Conservation (phyloP, 2,888 invertebrate genomes). For the Drosophila paranaensis region DNA sequence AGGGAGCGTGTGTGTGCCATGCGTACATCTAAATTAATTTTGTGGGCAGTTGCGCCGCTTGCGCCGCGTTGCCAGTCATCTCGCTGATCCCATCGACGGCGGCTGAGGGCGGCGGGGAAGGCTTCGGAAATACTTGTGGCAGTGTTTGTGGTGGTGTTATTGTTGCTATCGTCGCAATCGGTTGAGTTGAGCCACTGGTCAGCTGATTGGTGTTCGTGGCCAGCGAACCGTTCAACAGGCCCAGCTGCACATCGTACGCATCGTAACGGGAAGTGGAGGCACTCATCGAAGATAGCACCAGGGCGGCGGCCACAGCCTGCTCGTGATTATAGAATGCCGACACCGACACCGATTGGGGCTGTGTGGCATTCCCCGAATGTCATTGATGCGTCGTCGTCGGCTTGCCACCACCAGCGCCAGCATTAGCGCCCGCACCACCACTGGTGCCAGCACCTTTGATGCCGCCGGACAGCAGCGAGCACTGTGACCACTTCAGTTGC, state of each 20-base stretch:
- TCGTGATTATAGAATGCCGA: conserved; percentile 82
- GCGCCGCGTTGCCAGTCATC: conserved; percentile 16
- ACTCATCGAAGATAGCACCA: conserved; percentile 81
- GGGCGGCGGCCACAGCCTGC: conserved; percentile 80
- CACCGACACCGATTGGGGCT: conserved; percentile 65
- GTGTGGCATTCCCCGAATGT: conserved; percentile 74
- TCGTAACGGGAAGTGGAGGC: conserved; percentile 55
- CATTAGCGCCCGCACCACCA: conserved; percentile 8
- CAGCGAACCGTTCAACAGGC: conserved; percentile 56
- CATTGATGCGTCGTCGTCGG: conserved; percentile 69
- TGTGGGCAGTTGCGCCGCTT: conserved; percentile 59
- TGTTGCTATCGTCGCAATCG: conserved; percentile 10
- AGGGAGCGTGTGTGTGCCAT: conserved; percentile 27
- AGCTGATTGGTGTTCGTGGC: conserved; percentile 32
- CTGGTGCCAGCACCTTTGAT: conserved; percentile 25
- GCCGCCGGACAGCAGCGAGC: conserved; percentile 35
- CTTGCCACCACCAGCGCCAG: conserved; percentile 35
- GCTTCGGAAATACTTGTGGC: conserved; percentile 78
- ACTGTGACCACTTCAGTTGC: conserved; percentile 47
- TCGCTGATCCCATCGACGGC: conserved; percentile 32
- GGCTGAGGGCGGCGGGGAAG: conserved; percentile 53
- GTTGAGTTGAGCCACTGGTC: conserved; percentile 18
- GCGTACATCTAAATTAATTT: conserved; percentile 57
- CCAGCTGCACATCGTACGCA: conserved; percentile 54
- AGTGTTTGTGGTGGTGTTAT: conserved; percentile 54